phyloP scores from a whole-genome alignment of 1,140 invertebrate species.

The Riptortus pedestris region DNA sequence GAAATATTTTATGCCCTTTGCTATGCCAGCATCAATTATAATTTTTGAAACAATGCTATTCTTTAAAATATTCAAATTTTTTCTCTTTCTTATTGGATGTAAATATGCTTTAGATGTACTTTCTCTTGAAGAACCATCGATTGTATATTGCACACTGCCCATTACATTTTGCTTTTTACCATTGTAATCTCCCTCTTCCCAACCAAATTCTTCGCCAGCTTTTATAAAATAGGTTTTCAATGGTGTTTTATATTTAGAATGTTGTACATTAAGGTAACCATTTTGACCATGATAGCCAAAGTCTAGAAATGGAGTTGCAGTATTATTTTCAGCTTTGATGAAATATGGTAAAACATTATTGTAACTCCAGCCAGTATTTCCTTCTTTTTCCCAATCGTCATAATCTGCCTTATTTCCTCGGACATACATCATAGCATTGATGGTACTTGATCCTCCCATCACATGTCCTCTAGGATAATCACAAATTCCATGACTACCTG shows the following conservation, averaged over 20 bases:
- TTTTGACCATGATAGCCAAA: constrained; percentile 9
- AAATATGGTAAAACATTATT: constrained; percentile 49
- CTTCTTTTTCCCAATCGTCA: constrained; percentile 48
- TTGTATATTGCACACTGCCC: neutral
- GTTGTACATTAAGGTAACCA: constrained; percentile 13
- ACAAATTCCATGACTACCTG: constrained; percentile 36
- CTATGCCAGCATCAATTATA: constrained; percentile 3
- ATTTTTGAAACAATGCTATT: neutral
- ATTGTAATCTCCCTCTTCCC: constrained; percentile 8
- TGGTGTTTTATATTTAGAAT: neutral
- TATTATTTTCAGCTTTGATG: constrained; percentile 14
- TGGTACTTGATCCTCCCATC: constrained; percentile 62
- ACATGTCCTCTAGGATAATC: constrained; percentile 57
- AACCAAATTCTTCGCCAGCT: constrained; percentile 2
- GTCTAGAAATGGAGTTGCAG: neutral
- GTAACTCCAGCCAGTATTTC: constrained; percentile 49
- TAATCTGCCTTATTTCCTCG: constrained; percentile 56
- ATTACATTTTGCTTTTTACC: constrained; percentile 6
- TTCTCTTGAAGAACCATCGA: constrained; percentile 2
- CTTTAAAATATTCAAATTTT: constrained; percentile 8
- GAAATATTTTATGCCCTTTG: constrained; percentile 1
- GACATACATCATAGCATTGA: constrained; percentile 74
- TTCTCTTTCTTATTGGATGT: neutral
- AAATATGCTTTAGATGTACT: constrained; percentile 15
- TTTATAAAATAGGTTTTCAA: neutral